Evolutionary conservation across 30 jellyfish, hydroid and myxozoan genomes (phyloP).

Genomic region (Aurelia coerulea): DNA sequence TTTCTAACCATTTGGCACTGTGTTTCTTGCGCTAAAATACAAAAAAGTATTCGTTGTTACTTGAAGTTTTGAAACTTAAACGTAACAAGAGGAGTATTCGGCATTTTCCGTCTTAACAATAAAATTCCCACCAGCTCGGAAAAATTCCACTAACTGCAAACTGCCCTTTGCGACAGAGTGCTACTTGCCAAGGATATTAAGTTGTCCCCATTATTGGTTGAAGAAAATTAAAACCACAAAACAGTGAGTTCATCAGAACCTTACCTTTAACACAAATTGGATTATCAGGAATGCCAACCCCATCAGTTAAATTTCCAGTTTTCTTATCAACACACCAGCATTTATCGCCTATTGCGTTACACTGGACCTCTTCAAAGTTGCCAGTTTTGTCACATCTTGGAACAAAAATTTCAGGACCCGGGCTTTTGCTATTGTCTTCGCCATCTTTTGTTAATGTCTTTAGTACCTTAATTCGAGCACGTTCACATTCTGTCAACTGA

Average conservation of each 20-base stretch:
- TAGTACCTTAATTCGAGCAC: constrained; percentile 40
- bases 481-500: constrained; percentile 49
- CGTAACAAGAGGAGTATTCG: too few species aligned
- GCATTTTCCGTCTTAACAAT: too few species aligned
- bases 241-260: not conserved
- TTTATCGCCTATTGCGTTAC: constrained; percentile 59
- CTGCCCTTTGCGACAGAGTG: too few species aligned
- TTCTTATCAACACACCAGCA: constrained; percentile 88
- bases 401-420: not conserved
- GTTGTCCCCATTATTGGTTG: too few species aligned
- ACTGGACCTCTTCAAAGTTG: constrained; percentile 71
- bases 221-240: not conserved
- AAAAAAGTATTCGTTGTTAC: not conserved
- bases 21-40: constrained; percentile 3
- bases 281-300: constrained; percentile 50
- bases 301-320: constrained; percentile 52
- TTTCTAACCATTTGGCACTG: constrained; percentile 27
- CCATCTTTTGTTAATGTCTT: constrained; percentile 3
- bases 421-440: not conserved
- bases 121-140: too few species aligned
- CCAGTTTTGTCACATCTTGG: constrained; percentile 80
- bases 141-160: too few species aligned
- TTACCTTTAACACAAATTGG: constrained; percentile 33
- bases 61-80: not conserved
- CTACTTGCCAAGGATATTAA: too few species aligned